Evolutionary conservation across 2,888 invertebrate species (phyloP).

Genomic region (Zootermopsis nevadensis): DNA sequence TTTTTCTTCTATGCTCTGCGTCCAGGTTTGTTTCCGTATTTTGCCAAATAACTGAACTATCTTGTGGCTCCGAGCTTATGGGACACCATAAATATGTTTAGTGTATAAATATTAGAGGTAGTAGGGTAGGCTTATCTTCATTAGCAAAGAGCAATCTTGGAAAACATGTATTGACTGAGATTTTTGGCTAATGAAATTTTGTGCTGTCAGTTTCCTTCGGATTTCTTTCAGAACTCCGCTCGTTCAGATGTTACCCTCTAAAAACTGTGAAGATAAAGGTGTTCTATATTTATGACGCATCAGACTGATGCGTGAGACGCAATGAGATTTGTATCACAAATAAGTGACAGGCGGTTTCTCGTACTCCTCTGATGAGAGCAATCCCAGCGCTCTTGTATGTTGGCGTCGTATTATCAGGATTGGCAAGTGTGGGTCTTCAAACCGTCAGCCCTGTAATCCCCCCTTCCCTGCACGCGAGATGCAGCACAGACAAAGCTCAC

Average conservation of each 20-base stretch:
- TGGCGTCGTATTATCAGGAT: neutral
- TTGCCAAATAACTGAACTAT: no score
- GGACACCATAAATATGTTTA: no score
- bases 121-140: no score
- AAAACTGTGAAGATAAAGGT: neutral
- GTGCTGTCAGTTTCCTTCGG: neutral
- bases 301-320: neutral
- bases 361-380: neutral
- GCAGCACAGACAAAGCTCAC: neutral
- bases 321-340: no score
- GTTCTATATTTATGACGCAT: neutral
- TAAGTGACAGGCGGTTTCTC: neutral
- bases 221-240: neutral
- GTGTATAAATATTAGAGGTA: no score
- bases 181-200: no score
- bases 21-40: no score
- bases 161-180: no score
- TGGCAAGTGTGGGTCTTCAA: neutral
- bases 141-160: no score
- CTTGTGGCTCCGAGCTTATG: no score
- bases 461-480: neutral
- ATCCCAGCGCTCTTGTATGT: neutral
- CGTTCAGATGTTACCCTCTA: neutral
- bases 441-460: neutral
- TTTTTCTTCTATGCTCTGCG: no score